A percentile compares a stretch with the other conserved stretches of the same genome.
phyloP scores from a whole-genome alignment of 2,113 vertebrate genomes.

The Sardina pilchardus region DNA sequence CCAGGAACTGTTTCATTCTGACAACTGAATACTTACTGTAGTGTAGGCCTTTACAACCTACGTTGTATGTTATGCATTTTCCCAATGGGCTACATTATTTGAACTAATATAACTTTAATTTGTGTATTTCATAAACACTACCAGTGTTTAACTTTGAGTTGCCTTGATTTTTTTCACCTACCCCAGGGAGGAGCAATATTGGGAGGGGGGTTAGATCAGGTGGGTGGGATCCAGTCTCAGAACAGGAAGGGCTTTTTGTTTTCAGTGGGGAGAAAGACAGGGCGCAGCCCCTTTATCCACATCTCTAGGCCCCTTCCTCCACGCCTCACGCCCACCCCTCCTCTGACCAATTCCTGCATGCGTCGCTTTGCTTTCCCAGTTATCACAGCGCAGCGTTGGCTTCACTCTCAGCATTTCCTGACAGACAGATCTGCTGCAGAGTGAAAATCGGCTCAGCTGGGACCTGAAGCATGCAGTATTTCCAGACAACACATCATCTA shows the following conservation, averaged over 20 bases:
- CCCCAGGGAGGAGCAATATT: neutral
- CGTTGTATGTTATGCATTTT: too few species aligned
- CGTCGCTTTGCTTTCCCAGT: neutral
- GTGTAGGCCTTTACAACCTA: too few species aligned
- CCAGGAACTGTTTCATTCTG: too few species aligned
- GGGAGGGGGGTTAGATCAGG: neutral
- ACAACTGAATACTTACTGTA: too few species aligned
- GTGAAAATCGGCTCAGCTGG: neutral
- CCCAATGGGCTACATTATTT: too few species aligned
- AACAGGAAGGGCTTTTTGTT: constrained; percentile 37
- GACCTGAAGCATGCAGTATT: neutral
- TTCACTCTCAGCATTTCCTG: neutral
- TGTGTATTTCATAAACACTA: neutral
- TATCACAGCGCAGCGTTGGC: neutral
- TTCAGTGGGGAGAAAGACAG: neutral
- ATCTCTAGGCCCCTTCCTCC: constrained; percentile 36
- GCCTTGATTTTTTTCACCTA: neutral
- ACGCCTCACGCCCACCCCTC: constrained; percentile 19
- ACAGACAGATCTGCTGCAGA: neutral
- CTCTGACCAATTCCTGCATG: neutral
- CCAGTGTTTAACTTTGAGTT: neutral
- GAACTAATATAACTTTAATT: neutral
- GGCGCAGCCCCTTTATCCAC: constrained; percentile 21
- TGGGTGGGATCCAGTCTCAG: constrained; percentile 38
- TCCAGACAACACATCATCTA: neutral